phyloP scores from a whole-genome alignment of 2,888 invertebrate species.

The Hypolimnas misippus region DNA sequence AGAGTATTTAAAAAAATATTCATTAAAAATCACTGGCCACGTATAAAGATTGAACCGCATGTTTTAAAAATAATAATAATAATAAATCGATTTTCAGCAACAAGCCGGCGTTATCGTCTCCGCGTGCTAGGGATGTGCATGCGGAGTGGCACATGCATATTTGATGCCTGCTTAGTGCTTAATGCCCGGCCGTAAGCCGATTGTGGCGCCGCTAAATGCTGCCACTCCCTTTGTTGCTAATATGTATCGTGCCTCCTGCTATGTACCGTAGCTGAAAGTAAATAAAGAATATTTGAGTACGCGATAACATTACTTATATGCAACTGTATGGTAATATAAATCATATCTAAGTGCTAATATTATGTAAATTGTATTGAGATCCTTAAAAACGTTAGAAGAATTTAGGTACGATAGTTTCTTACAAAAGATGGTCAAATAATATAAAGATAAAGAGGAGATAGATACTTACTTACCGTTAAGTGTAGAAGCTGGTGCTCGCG shows the following conservation, averaged over 20 bases:
- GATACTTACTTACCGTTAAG: too few species aligned
- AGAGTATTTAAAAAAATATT: not conserved
- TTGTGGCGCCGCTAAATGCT: conserved; percentile 66
- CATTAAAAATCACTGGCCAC: not conserved
- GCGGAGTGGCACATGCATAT: conserved; percentile 59
- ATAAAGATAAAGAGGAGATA: too few species aligned
- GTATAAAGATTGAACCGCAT: not conserved
- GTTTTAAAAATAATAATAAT: conserved; percentile 10
- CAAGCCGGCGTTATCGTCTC: conserved; percentile 22
- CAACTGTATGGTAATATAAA: not conserved
- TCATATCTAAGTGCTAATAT: too few species aligned
- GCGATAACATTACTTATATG: not conserved
- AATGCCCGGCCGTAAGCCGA: conserved; percentile 67
- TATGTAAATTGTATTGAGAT: not conserved
- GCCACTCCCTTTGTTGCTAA: conserved; percentile 61
- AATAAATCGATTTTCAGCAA: conserved; percentile 12
- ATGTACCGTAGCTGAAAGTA: conserved; percentile 13
- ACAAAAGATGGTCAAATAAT: too few species aligned
- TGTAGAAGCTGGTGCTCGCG: too few species aligned
- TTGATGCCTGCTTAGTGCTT: conserved; percentile 69
- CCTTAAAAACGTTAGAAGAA: too few species aligned
- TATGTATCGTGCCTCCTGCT: conserved; percentile 43
- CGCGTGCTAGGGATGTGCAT: conserved; percentile 23
- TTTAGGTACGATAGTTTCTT: too few species aligned
- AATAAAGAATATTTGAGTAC: conserved; percentile 9